Evolutionary conservation across 2,888 invertebrate species (phyloP).

Genomic region (Cylloceria caligata): DNA sequence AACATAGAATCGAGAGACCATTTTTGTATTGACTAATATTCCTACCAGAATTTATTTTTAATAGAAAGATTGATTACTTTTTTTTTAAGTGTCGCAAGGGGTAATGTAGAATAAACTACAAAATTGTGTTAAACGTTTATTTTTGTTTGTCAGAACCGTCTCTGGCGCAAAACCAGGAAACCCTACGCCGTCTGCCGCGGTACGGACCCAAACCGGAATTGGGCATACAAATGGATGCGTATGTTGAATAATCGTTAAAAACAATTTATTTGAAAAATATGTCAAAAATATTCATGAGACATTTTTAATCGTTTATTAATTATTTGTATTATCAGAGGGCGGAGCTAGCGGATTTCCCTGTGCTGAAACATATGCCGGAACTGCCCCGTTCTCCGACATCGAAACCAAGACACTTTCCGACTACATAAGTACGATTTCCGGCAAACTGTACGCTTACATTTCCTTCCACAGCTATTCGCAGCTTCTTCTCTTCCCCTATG

Average conservation of each 20-base stretch:
- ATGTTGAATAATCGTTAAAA: too few relatives aligned
- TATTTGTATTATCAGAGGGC: slow-evolving; percentile 79
- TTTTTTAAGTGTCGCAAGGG: neutral
- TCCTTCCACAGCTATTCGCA: slow-evolving; percentile 92
- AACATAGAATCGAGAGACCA: too few relatives aligned
- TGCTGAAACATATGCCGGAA: slow-evolving; percentile 88
- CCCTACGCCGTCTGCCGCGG: slow-evolving; percentile 86
- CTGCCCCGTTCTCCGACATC: slow-evolving; percentile 89
- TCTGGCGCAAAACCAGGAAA: slow-evolving; percentile 90
- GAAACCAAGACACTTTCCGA: slow-evolving; percentile 87
- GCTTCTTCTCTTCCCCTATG: slow-evolving; percentile 89
- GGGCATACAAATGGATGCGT: slow-evolving; percentile 89
- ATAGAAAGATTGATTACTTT: neutral
- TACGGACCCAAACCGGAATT: slow-evolving; percentile 92
- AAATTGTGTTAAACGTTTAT: neutral
- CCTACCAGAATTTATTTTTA: neutral
- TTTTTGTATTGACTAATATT: too few relatives aligned
- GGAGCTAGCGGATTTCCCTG: slow-evolving; percentile 87
- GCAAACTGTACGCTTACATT: slow-evolving; percentile 87
- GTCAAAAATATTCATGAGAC: neutral
- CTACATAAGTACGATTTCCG: slow-evolving; percentile 86
- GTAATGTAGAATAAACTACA: neutral
- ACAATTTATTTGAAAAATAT: neutral
- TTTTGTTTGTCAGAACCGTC: slow-evolving; percentile 85
- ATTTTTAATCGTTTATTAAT: neutral